Evolutionary conservation across 2,888 invertebrate species (phyloP).

Genomic region (Drosophila testacea): DNA sequence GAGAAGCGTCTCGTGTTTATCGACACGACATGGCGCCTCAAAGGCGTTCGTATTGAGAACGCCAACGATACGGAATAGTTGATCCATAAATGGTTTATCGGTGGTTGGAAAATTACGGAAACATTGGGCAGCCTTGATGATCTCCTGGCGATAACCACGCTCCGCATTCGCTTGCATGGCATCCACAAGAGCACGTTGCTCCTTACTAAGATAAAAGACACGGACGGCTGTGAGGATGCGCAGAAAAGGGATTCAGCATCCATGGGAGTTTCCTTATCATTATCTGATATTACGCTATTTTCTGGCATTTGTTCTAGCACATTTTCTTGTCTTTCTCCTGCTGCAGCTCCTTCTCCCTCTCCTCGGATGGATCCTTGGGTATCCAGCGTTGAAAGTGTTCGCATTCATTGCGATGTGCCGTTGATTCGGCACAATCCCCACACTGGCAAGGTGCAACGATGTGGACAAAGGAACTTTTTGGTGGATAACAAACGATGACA

Average conservation of each 20-base stretch:
- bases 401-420: constrained; percentile 88
- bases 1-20: constrained; percentile 85
- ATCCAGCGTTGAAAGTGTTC: constrained; percentile 87
- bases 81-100: constrained; percentile 81
- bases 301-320: neutral
- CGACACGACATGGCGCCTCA: constrained; percentile 82
- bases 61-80: constrained; percentile 82
- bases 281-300: too few species aligned
- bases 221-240: constrained; percentile 83
- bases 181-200: constrained; percentile 81
- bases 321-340: constrained; percentile 5
- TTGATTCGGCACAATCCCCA: constrained; percentile 87
- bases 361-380: constrained; percentile 84
- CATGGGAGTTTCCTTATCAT: neutral
- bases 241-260: constrained; percentile 75
- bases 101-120: constrained; percentile 84
- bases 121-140: constrained; percentile 82
- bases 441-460: constrained; percentile 90
- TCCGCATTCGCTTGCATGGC: constrained; percentile 84
- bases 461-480: constrained; percentile 86
- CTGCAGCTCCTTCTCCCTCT: neutral
- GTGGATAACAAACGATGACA: constrained; percentile 87
- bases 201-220: constrained; percentile 80
- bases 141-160: constrained; percentile 82
- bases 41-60: constrained; percentile 85